Evolutionary conservation across 2,113 vertebrate species (phyloP), one percentile per base, ranked within the genome.

Genomic region (Siphamia tubifer): DNA sequence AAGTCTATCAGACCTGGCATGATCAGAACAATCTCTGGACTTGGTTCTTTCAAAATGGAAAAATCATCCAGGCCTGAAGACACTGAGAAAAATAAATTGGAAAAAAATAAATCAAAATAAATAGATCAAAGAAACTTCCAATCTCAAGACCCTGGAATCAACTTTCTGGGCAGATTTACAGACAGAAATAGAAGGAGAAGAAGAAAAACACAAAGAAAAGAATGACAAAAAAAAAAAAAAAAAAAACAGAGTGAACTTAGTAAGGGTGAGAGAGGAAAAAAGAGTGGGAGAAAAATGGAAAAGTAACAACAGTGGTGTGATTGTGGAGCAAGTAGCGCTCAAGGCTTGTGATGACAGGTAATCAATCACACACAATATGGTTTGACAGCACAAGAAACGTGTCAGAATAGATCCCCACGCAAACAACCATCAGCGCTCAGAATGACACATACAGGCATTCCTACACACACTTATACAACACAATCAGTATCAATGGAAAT

Each of bases 331-430:
- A 79, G 66, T 49, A 62, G 63, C 73, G 81, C 79, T 76, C 65
- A 20, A 58, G 77, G 74, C 73, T 79, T 32, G 53, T 28, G 52
- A 77, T 90, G 89, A 89, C 87, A 85, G 74, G 72, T 83, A 85
- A 84, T 90, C 85, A 83, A 74, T 90, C 89, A 89, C 48, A 60
- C 76, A 83, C 80, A 78, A 87, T 84, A 68, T 66, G 81, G 67
- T 85, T 66, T 87, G 87, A 90, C 87, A 87, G 82, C 85, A 74
- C 60, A 74, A 84, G 81, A 85, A 81, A 84, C 19, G 39, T 82
- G 82, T 85, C 80, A 82, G 54, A 75, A 87, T 75, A 75, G 47
- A 75, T 45, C 77, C 74, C 79, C 82, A 80, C 77, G 45, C 67
- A 76, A 77, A 83, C 81, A 80, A 74, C 51, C 66, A 63, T 38